Base-by-base conservation (phyloP, 2,113 vertebrate genomes). In the Rousettus leschenaultii region DNA sequence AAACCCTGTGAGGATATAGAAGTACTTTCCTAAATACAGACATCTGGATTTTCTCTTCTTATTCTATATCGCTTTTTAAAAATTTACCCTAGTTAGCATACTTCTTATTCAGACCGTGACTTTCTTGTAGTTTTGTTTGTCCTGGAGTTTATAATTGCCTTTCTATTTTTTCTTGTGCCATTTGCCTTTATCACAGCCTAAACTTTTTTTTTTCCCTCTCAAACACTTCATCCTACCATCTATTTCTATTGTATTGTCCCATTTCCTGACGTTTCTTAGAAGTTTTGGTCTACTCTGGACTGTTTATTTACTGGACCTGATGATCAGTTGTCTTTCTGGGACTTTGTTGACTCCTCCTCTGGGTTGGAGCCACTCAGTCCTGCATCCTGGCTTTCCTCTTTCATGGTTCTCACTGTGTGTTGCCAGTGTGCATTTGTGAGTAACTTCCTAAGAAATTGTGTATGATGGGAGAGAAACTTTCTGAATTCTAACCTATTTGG, bases 121-220 rank as follows among this genome's bases (percentile, higher is more conserved):
- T 82, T 83, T 89, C 26, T 85, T 35, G 6, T 59, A 35, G 33
- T 92, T 95, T 92, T 79, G 19, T 92, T 94, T 89, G 79, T 73
- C 66, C 83, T 92, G 55, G 86, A 89, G 68, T 96, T 94, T 85
- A 35, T 78, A 65, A 87, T 91, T 93, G 61, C 70, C 28, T 94
- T 92, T 80, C 33, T 95, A n/a, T 75, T 94, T 93, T 78, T 87
- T 89, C 65, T 94, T 68, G 24, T 11, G 8, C 45, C 35, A 2
- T 85, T 92, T 85, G n/a, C 9, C 33, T 68, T 79, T 91, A 75
- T 91, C 38, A 90, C 73, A 77, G 43, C 24, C 63, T 66, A 38
- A 83, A 74, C 12, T 15, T 78, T 65, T 53, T 78, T 51, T 28
- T 24, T 18, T 1, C 1, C 35, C 38, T 9, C 43, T 45, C 70